Conservation (phyloP, 2,797 vertebrate genomes). For the Acridotheres tristis region DNA sequence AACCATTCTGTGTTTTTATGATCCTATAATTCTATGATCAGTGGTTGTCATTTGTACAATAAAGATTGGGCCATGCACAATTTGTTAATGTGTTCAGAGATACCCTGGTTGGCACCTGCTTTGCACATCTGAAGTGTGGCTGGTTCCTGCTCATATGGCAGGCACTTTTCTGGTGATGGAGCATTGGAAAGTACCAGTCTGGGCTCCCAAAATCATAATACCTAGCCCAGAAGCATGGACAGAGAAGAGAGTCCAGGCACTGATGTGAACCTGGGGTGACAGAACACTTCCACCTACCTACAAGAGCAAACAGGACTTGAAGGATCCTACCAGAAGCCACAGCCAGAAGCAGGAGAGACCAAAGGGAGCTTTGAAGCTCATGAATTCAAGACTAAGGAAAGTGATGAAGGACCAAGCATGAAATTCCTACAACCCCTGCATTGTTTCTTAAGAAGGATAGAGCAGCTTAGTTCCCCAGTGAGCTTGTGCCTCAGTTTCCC, state of each 20-base stretch:
- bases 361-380: background rate
- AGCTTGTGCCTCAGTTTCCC: background rate
- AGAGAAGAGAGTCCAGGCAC: background rate
- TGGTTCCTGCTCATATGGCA: background rate
- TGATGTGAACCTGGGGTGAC: background rate
- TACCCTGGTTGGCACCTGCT: background rate
- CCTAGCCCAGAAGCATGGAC: background rate
- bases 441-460: background rate
- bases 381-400: background rate
- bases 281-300: background rate
- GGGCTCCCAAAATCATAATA: background rate
- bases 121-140: background rate
- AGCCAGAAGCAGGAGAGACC: background rate
- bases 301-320: background rate
- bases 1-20: background rate
- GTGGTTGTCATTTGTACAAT: background rate
- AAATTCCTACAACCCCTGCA: background rate
- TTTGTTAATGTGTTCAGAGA: background rate
- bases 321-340: background rate
- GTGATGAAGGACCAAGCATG: fast-evolving
- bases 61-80: background rate
- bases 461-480: background rate
- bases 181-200: background rate
- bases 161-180: background rate
- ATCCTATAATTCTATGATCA: background rate